These are phyloP conservation scores for Tenebrio molitor DNA, from an alignment of 1,140 invertebrate genomes.

Conservation along the genomic window DNA sequence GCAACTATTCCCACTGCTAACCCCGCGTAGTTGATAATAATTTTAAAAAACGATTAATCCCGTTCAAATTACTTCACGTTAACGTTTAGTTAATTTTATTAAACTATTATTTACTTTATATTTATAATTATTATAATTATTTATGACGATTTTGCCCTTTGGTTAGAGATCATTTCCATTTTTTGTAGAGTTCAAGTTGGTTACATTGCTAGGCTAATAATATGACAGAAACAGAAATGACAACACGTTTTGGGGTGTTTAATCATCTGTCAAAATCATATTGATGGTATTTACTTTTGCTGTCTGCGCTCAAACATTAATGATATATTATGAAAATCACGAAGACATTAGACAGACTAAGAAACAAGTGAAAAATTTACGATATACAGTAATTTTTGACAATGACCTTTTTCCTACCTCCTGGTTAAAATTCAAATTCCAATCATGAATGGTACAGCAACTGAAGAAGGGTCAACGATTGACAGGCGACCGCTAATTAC, in stretches of 20 bases:
- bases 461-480: conserved; percentile 47
- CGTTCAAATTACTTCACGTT: no score
- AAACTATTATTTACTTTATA: no score
- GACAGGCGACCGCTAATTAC: conserved; percentile 63
- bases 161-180: no score
- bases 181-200: no score
- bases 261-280: conserved; percentile 35
- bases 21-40: no score
- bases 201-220: no score
- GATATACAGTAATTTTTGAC: conserved; percentile 2
- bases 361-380: not conserved
- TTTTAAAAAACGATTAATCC: no score
- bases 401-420: conserved; percentile 29
- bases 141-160: no score
- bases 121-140: no score
- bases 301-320: conserved; percentile 5
- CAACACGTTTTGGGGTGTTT: conserved; percentile 28
- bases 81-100: no score
- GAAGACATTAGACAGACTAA: not conserved
- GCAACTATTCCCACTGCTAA: no score
- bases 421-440: conserved; percentile 27
- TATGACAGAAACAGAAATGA: not conserved
- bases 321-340: conserved; percentile 1
- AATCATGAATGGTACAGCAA: conserved; percentile 52
- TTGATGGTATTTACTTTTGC: conserved; percentile 18